Base-by-base conservation (phyloP, 1,140 invertebrate genomes). In the Polypedilum pembai region DNA sequence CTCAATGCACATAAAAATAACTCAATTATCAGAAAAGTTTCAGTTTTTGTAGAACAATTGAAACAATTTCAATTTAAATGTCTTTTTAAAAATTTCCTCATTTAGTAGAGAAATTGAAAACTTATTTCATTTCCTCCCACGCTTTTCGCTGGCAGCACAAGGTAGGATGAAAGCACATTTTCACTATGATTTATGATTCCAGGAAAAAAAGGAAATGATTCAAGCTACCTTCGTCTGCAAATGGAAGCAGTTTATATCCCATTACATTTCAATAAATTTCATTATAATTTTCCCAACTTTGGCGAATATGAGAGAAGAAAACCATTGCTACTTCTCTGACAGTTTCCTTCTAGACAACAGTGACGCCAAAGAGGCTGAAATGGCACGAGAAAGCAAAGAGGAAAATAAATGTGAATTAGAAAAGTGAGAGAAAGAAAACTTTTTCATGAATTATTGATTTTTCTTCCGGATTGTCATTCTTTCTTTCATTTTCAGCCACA, bases 201-300 rank as follows among this genome's bases (percentile, higher is more conserved):
- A n/a, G 45, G 12, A 5, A 33, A 33, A n/a, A 33, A 33, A 33
- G 45, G 45, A 56, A 56, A 56, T 56, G n/a, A 56, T 56, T 56
- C 45, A 15, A 56, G 3, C 45, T 12, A 45, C 3, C 12, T 8
- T 56, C 45, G 45, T 56, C 45, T 56, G 45, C 45, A 56, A n/a
- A 12, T n/a, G 45, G 24, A 33, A 56, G 45, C 45, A 56, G 8
- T 56, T 56, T 10, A 45, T 8, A 56, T 56, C n/a, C 45, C 45
- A 56, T 56, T 56, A 56, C 45, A 56, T 56, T 56, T 56, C 45
- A 56, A 56, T 56, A 56, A 56, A 56, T 56, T 33, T 56, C 45
- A 56, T 56, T 56, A 56, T 12, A 56, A 56, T 56, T 56, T 45
- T 56, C n/a, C 12, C 3, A 56, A n/a, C 12, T 56, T 12, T 4